Evolutionary conservation across 1,140 invertebrate genomes (phyloP).

Genomic region (Aphelenchoides avenae): DNA sequence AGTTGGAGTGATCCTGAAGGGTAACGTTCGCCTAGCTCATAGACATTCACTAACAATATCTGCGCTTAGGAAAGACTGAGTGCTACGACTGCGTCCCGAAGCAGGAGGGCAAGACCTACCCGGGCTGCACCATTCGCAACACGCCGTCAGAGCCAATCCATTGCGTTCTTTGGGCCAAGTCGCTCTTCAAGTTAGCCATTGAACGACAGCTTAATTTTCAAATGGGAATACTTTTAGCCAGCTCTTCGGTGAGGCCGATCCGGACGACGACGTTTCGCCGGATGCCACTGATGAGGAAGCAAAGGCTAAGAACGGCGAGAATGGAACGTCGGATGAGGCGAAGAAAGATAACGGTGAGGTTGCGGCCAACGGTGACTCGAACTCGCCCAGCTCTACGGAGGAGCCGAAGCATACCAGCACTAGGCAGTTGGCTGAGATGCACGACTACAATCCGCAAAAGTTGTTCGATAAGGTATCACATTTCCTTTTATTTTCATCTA

Average conservation of each 20-base stretch:
- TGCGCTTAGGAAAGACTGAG: not conserved
- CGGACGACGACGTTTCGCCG: slow-evolving; percentile 95
- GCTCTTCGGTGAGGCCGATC: slow-evolving; percentile 89
- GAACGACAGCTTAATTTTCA: slow-evolving; percentile 7
- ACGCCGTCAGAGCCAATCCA: slow-evolving; percentile 99
- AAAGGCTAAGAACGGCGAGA: slow-evolving; percentile 68
- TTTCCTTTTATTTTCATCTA: slow-evolving; percentile 1
- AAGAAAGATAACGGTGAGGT: slow-evolving; percentile 10
- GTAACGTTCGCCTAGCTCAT: too few species aligned
- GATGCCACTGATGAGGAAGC: slow-evolving; percentile 88
- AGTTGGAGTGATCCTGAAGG: slow-evolving; percentile 66
- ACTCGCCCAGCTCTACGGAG: not conserved
- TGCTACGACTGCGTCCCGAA: slow-evolving; percentile 17
- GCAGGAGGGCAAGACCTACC: slow-evolving; percentile 82
- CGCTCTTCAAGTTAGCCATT: slow-evolving; percentile 85
- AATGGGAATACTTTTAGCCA: slow-evolving; percentile 69
- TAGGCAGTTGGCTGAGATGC: slow-evolving; percentile 77
- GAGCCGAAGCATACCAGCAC: slow-evolving; percentile 67
- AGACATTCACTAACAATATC: slow-evolving; percentile 6
- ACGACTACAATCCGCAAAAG: slow-evolving; percentile 73
- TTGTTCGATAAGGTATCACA: slow-evolving; percentile 64
- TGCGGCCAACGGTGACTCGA: slow-evolving; percentile 6
- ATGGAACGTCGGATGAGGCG: slow-evolving; percentile 2
- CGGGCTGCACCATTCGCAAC: slow-evolving; percentile 96
- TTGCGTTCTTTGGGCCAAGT: slow-evolving; percentile 98